These are phyloP conservation scores for Melipona bicolor DNA, from an alignment of 2,888 invertebrate species.

Conservation along the genomic window DNA sequence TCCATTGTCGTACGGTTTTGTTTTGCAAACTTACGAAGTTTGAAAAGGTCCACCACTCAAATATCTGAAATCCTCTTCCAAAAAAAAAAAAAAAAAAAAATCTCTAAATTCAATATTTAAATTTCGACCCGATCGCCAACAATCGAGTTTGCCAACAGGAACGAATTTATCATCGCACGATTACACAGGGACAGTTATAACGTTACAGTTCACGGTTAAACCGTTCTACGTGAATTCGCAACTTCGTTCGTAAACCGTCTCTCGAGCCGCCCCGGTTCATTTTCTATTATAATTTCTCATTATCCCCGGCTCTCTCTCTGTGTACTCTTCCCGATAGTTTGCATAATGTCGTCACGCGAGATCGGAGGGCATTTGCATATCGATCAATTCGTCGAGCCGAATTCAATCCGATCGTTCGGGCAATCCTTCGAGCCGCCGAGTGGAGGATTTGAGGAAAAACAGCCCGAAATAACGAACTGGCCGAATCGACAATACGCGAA, in stretches of 20 bases:
- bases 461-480: not conserved
- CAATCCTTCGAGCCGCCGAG: not conserved
- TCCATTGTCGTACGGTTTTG: too few relatives aligned
- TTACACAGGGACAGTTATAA: too few relatives aligned
- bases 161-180: too few relatives aligned
- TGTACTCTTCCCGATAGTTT: not conserved
- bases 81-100: too few relatives aligned
- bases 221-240: too few relatives aligned
- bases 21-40: too few relatives aligned
- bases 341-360: not conserved
- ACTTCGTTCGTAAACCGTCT: not conserved
- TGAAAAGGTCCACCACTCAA: too few relatives aligned
- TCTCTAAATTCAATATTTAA: too few relatives aligned
- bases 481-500: not conserved
- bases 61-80: too few relatives aligned
- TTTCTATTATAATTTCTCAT: not conserved
- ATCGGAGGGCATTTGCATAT: slow-evolving; percentile 8
- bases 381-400: not conserved
- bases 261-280: not conserved
- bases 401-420: slow-evolving; percentile 7
- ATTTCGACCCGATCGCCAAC: too few relatives aligned
- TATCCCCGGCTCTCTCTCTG: not conserved
- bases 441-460: not conserved
- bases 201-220: too few relatives aligned
- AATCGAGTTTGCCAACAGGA: too few relatives aligned